phyloP scores from a whole-genome alignment of 2,113 vertebrate genomes.

The Cercopithecus mona region DNA sequence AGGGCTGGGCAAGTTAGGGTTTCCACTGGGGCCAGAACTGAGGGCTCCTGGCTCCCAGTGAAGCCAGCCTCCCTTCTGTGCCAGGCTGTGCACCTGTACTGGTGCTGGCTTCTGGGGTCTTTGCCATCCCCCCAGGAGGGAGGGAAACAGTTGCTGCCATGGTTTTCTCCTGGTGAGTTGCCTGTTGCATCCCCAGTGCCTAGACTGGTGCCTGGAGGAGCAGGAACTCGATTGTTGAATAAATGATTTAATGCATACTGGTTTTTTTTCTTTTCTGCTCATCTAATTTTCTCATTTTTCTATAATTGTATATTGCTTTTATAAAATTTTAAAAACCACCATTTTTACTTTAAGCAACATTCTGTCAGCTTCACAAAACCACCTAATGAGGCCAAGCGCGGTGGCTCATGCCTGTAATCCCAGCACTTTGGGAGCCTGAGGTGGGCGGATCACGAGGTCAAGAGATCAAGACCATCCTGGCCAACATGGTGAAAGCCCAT shows the following conservation, averaged over 20 bases:
- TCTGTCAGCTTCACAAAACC: neutral
- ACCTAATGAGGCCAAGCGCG: neutral
- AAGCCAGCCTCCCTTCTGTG: neutral
- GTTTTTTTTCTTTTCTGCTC: neutral
- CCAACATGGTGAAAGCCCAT: too few relatives aligned
- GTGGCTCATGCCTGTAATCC: too few relatives aligned
- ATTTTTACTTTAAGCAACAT: neutral
- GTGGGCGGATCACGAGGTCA: too few relatives aligned
- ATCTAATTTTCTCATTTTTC: neutral
- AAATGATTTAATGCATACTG: neutral
- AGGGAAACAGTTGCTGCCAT: neutral
- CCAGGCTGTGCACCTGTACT: rapidly evolving
- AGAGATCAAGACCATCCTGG: too few relatives aligned
- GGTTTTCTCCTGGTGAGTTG: neutral
- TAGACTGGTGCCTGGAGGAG: neutral
- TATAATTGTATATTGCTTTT: neutral
- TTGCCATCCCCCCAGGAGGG: neutral
- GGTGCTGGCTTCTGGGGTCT: neutral
- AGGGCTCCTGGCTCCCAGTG: neutral
- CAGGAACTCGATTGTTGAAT: neutral
- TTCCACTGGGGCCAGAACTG: neutral
- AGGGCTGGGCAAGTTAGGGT: neutral
- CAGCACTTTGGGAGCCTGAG: too few relatives aligned
- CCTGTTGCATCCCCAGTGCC: neutral
- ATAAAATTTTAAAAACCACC: neutral